These are phyloP conservation scores for Cottoperca gobio DNA, from an alignment of 2,797 vertebrate genomes.

Conservation along the genomic window DNA sequence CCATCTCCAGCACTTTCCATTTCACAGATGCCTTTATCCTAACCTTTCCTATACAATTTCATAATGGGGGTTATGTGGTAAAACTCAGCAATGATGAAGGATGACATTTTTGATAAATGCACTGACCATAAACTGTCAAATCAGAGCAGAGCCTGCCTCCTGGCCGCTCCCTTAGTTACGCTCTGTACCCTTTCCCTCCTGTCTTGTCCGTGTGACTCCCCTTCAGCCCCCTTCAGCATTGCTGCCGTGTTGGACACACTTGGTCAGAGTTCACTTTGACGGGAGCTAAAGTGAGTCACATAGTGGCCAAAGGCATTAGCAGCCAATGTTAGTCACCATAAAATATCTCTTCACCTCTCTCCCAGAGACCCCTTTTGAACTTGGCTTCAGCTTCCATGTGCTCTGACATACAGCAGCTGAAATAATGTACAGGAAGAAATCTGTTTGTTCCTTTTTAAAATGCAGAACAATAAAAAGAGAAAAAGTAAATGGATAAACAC, in stretches of 20 bases:
- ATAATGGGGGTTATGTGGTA: slow-evolving; percentile 32
- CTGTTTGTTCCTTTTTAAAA: slow-evolving; percentile 39
- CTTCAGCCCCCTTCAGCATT: slow-evolving; percentile 44
- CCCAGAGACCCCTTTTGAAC: slow-evolving; percentile 53
- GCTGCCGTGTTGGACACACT: slow-evolving; percentile 70
- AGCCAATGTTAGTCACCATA: slow-evolving; percentile 75
- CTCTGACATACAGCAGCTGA: slow-evolving; percentile 40
- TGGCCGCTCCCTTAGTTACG: slow-evolving; percentile 68
- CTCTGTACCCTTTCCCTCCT: slow-evolving; percentile 62
- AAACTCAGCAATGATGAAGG: slow-evolving; percentile 68
- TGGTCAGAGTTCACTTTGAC: slow-evolving; percentile 72
- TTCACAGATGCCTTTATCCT: slow-evolving; percentile 21
- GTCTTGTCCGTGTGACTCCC: slow-evolving; percentile 60
- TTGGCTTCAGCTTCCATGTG: slow-evolving; percentile 7
- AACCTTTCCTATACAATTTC: slow-evolving; percentile 36
- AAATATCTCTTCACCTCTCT: slow-evolving; percentile 69
- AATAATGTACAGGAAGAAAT: slow-evolving; percentile 27
- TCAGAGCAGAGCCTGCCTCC: slow-evolving; percentile 68
- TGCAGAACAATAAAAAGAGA: slow-evolving; percentile 19
- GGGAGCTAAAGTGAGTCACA: slow-evolving; percentile 75
- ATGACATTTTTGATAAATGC: slow-evolving; percentile 83
- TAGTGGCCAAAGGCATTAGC: slow-evolving; percentile 66
- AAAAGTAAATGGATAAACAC: slow-evolving; percentile 52
- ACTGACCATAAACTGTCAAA: slow-evolving; percentile 84
- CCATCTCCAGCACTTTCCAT: slow-evolving; percentile 6